These are phyloP conservation scores for Lithophane semibrunnea DNA, from an alignment of 2,888 invertebrate species.

Conservation along the genomic window DNA sequence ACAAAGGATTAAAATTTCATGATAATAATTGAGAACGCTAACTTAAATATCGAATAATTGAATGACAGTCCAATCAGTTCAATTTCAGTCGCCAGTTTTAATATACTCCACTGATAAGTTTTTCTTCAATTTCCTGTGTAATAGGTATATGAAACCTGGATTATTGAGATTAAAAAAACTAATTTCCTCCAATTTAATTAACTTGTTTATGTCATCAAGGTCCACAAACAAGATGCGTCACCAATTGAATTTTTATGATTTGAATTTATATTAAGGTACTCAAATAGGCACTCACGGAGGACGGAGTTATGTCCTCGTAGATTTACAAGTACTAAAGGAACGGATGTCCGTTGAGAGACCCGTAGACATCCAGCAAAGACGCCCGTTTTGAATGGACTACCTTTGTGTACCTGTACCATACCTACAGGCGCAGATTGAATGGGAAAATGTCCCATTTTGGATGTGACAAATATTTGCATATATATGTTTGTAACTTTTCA, in stretches of 20 bases:
- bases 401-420: conserved; percentile 58
- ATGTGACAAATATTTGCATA: conserved; percentile 8
- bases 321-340: conserved; percentile 64
- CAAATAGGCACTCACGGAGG: conserved; percentile 38
- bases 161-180: background rate
- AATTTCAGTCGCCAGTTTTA: background rate
- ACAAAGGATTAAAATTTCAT: conserved; percentile 3
- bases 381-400: conserved; percentile 68
- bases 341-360: conserved; percentile 63
- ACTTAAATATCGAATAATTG: background rate
- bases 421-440: conserved; percentile 40
- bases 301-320: conserved; percentile 54
- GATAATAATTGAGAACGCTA: background rate
- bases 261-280: too few relatives aligned
- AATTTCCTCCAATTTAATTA: conserved; percentile 13
- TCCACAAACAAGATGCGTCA: conserved; percentile 43
- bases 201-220: conserved; percentile 17
- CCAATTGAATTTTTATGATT: conserved; percentile 58
- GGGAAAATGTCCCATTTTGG: conserved; percentile 30
- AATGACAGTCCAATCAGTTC: background rate
- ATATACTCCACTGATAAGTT: background rate
- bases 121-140: background rate
- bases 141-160: background rate
- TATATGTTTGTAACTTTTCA: background rate
- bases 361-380: conserved; percentile 64